Base-by-base conservation (phyloP, 2,797 vertebrate genomes). In the Menidia menidia region DNA sequence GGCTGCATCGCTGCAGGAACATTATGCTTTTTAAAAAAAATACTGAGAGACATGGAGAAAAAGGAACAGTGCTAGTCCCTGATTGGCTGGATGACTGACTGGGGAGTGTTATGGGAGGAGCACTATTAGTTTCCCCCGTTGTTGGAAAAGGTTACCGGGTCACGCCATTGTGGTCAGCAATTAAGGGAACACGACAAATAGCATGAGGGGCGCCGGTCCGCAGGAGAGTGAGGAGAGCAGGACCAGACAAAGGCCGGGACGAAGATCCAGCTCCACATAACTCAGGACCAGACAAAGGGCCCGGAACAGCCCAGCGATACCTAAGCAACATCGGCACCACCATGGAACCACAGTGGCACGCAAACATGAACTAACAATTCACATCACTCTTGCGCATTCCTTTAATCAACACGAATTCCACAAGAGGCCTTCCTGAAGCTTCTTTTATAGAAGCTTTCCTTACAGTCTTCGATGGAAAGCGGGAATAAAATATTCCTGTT, bases 141-240 rank as follows among this genome's bases (percentile, higher is more conserved):
- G 88, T 89, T 89, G 82, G 72, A 83, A 77, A 74, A 90, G 92
- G 92, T 92, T 82, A 61, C 51, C 3, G 79, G 91, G 90, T 91
- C 88, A 77, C 55, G 15, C 90, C 85, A 92, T 92, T 93, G 89
- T 91, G 85, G 83, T 86, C 79, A 30, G 75, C 89, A 88, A 92
- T 90, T 92, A 92, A 91, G 90, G 85, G 81, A 89, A 92, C 83
- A 87, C 88, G 81, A 90, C 92, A 89, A 92, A 93, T 88, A 89
- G 89, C 83, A 85, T 48, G 64, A 84, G 88, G 88, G 89, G 87
- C 78, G 71, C 85, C 68, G 73, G 85, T 84, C 89, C 61, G 18
- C 84, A 66, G 90, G 90, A 89, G 88, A 86, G 87, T 82, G 85
- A 32, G 65, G 85, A 84, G 83, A 87, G 78, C 80, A 35, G 69